Evolutionary conservation across 2,888 invertebrate species (phyloP).

Genomic region (Malacosoma neustria): DNA sequence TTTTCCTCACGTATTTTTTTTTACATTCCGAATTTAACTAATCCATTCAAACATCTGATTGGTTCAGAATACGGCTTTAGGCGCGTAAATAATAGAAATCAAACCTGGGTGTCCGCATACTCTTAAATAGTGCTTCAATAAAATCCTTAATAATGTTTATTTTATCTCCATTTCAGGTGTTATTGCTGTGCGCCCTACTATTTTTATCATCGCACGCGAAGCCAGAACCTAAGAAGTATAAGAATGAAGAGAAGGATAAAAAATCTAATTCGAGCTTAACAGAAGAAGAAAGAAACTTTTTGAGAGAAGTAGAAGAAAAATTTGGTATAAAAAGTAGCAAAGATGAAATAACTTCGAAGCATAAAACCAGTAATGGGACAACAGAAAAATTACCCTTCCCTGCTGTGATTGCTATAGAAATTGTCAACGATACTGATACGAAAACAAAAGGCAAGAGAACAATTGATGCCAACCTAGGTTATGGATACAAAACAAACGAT

Average conservation of each 20-base stretch:
- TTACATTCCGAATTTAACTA: too few species aligned
- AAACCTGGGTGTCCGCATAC: too few species aligned
- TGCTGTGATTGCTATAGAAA: constrained; percentile 77
- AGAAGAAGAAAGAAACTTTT: constrained; percentile 55
- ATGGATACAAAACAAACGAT: constrained; percentile 75
- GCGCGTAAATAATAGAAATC: too few species aligned
- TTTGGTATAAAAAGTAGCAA: constrained; percentile 54
- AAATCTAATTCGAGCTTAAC: constrained; percentile 39
- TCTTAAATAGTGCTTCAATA: too few species aligned
- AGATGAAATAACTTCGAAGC: constrained; percentile 19
- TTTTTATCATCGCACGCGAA: constrained; percentile 31
- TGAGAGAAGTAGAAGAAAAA: constrained; percentile 64
- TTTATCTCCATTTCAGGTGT: constrained; percentile 47
- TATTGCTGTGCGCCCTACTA: constrained; percentile 37
- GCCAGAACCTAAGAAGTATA: constrained; percentile 64
- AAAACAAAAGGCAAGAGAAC: constrained; percentile 79
- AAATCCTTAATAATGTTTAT: too few species aligned
- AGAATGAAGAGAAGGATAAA: constrained; percentile 40
- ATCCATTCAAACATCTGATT: too few species aligned
- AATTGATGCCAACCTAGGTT: constrained; percentile 82
- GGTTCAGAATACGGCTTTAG: too few species aligned
- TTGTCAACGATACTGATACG: constrained; percentile 71
- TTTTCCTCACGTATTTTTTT: too few species aligned
- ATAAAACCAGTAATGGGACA: constrained; percentile 11
- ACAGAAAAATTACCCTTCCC: constrained; percentile 40